phyloP scores from a whole-genome alignment of 2,113 vertebrate genomes.

The Furnarius figulus region DNA sequence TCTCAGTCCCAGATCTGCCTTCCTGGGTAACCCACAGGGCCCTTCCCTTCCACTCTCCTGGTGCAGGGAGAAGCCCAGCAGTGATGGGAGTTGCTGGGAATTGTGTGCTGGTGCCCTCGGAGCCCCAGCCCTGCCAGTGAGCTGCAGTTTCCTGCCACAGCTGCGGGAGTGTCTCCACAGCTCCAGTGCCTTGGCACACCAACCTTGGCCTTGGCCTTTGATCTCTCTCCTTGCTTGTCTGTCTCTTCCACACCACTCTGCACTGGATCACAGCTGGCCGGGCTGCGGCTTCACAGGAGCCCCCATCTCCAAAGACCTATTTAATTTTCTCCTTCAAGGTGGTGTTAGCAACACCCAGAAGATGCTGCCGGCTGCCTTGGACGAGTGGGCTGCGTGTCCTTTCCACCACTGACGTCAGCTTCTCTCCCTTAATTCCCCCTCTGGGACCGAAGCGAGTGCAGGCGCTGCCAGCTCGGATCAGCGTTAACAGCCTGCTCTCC shows the following conservation, averaged over 20 bases:
- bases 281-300: not conserved
- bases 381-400: constrained; percentile 51
- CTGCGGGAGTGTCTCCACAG: not conserved
- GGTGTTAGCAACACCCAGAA: constrained; percentile 49
- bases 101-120: not conserved
- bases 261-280: not conserved
- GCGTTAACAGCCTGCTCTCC: constrained; percentile 43
- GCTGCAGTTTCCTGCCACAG: not conserved
- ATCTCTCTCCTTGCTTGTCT: not conserved
- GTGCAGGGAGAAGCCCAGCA: not conserved
- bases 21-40: not conserved
- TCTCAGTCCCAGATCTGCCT: not conserved
- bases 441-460: constrained; percentile 25
- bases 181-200: not conserved
- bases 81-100: fast-evolving
- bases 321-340: constrained; percentile 57
- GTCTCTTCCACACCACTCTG: not conserved
- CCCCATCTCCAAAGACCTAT: constrained; percentile 19
- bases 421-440: constrained; percentile 58
- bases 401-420: constrained; percentile 58
- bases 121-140: not conserved
- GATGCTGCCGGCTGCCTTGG: constrained; percentile 48
- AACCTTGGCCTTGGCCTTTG: not conserved
- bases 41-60: fast-evolving
- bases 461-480: constrained; percentile 64